Base-by-base conservation (phyloP, 2,888 invertebrate genomes). In the Heliconius sara region DNA sequence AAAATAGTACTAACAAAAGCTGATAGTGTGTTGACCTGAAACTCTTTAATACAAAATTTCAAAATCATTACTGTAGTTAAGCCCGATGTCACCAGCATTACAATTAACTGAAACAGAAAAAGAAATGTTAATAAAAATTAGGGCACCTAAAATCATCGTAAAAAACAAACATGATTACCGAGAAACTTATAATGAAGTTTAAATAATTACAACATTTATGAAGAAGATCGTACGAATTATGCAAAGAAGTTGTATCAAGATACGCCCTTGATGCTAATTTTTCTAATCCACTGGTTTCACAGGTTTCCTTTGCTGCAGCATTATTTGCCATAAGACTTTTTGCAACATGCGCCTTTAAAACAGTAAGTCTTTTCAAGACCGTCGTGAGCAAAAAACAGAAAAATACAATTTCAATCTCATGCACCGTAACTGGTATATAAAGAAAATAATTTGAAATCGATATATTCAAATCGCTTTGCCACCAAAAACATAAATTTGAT, bases 191-290 rank as follows among this genome's bases (percentile, higher is more conserved):
- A n/a, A 90, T 83, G 22, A 86, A 86, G 83, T 91, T 93, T 1
- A 93, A 87, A 84, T 90, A 86, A 71, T 88, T 87, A 3, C 92
- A 87, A 83, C 90, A 91, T 81, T 89, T 89, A 83, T 93, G 89
- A 80, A 93, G 85, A 76, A 88, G 83, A 81, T 92, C 93, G 82
- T 93, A 93, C 16, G 87, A 87, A 82, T 85, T 86, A 80, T 93
- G 91, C 80, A 92, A 84, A 65, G 90, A 87, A 83, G 82, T 87
- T 47, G 90, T 87, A 83, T 91, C 88, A 22, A 91, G 85, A 66
- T 85, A 80, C 19, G 82, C 83, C 83, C 90, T 91, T 30, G 89
- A 86, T 34, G 89, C 86, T 66, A 92, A 84, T 52, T 77, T 84
- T 85, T 91, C 91, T 43, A 90, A 80, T 85, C 86, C 85, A 77